These are phyloP conservation scores for Erethizon dorsatum DNA, from an alignment of 2,797 vertebrate genomes.

Conservation along the genomic window DNA sequence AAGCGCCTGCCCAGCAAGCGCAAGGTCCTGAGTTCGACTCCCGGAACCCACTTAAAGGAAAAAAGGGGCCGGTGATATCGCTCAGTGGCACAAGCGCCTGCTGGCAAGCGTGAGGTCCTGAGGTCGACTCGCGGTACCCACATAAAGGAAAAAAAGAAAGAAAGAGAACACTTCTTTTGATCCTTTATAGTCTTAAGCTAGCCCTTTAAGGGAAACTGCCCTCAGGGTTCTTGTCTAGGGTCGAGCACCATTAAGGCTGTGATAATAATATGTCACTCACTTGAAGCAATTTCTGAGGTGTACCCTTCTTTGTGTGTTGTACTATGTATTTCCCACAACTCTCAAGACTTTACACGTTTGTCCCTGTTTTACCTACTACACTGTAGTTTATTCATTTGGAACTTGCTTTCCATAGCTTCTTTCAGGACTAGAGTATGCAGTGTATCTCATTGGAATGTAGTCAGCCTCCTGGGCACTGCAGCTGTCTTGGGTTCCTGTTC, in stretches of 20 bases:
- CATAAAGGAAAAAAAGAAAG: no score
- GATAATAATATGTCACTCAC: not conserved
- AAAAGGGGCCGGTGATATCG: no score
- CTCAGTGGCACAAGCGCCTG: no score
- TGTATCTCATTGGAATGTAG: not conserved
- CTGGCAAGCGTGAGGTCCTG: no score
- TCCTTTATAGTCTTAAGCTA: not conserved
- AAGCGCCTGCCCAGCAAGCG: no score
- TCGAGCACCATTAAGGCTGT: not conserved
- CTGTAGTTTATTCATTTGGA: not conserved
- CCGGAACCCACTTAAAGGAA: no score
- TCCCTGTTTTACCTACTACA: slow-evolving; percentile 16
- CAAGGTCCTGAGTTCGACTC: no score
- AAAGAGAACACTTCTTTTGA: not conserved
- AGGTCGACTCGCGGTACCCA: no score
- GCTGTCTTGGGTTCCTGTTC: not conserved
- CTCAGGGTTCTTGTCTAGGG: not conserved
- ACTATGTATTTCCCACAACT: not conserved
- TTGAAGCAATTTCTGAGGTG: slow-evolving; percentile 20
- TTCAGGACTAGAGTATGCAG: not conserved
- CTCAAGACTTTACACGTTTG: not conserved
- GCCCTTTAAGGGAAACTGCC: not conserved
- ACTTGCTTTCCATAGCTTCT: not conserved
- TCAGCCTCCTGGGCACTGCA: not conserved
- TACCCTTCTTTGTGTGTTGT: not conserved